These are phyloP conservation scores for Hypocryptadius cinnamomeus DNA, from an alignment of 2,113 vertebrate genomes.

Conservation along the genomic window DNA sequence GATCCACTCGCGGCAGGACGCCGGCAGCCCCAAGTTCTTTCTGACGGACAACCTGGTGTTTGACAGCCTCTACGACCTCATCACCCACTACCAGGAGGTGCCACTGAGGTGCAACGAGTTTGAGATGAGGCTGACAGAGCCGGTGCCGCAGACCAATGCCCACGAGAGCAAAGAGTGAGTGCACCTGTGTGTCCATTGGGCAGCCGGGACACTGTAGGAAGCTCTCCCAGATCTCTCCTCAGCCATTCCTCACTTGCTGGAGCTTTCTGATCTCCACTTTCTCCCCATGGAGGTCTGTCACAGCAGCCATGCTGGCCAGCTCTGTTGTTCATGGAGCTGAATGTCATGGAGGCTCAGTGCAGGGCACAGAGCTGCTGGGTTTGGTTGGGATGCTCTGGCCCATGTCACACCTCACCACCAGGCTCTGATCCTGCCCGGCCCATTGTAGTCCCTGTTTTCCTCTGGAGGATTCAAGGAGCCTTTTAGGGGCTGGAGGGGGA, in stretches of 20 bases:
- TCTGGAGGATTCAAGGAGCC: neutral
- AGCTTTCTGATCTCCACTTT: neutral
- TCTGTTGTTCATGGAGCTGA: neutral
- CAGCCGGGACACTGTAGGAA: neutral
- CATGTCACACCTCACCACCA: rapidly evolving
- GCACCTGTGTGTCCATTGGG: rapidly evolving
- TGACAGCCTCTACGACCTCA: slow-evolving; percentile 93
- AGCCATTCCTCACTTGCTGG: neutral
- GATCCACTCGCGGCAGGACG: slow-evolving; percentile 96
- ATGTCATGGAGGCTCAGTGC: neutral
- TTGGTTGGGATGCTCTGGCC: neutral
- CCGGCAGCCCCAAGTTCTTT: slow-evolving; percentile 96
- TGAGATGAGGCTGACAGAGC: slow-evolving; percentile 97
- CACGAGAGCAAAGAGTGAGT: slow-evolving; percentile 99
- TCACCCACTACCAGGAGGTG: slow-evolving; percentile 97
- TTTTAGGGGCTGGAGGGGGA: neutral
- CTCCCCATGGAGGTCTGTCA: neutral
- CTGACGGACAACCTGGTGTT: slow-evolving; percentile 98
- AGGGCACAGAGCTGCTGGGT: neutral
- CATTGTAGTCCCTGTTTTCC: neutral
- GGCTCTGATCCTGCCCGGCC: neutral
- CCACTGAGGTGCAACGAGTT: slow-evolving; percentile 97
- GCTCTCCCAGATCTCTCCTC: neutral
- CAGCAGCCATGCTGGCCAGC: neutral
- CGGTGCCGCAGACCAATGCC: slow-evolving; percentile 95